Evolutionary conservation across 2,113 vertebrate species (phyloP), one percentile per base, ranked within the genome.

Genomic region (Pomatostomus ruficeps): DNA sequence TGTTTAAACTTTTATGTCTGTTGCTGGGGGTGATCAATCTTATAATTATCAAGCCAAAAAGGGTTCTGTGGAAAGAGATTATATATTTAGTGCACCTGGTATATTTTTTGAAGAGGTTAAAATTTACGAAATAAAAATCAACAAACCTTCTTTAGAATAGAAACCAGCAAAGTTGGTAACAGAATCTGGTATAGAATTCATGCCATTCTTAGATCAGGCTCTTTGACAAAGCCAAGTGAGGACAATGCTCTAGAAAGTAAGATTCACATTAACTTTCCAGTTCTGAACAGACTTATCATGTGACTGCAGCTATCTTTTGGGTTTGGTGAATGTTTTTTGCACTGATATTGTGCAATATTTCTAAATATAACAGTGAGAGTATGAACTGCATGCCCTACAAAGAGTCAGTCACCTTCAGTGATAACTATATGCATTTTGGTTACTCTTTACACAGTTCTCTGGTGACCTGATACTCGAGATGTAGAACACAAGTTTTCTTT

Each of bases 21-120:
- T 52, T 93, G 66, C 78, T 18, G 4, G 46, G 33, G 67, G 48
- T 48, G 28, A 93, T 92, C 89, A 85, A 40, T 85, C 83, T 89
- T 66, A 85, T 96, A 97, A 95, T 96, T 61, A 93, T 91, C 88
- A 93, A 93, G 45, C n/a, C 75, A 75, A 71, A 68, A 93, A 5
- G 2, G 10, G 8, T 90, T 95, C 75, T 54, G 40, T 46, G 45
- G 33, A 63, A 62, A 79, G 45, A 67, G n/a, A 29, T 14, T 2
- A 88, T 51, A 54, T 46, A 87, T 75, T 91, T 57, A 77, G 22
- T 61, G 52, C 20, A 36, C 17, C 31, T 49, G 24, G 40, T 42
- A 28, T 90, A 61, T 45, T 92, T 89, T 76, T 73, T 65, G 23
- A 85, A 77, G 38, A 40, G 3, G 28, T 31, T 83, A 80, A 85